These are phyloP conservation scores for Homalodisca vitripennis DNA, from an alignment of 1,140 invertebrate species.

Conservation along the genomic window DNA sequence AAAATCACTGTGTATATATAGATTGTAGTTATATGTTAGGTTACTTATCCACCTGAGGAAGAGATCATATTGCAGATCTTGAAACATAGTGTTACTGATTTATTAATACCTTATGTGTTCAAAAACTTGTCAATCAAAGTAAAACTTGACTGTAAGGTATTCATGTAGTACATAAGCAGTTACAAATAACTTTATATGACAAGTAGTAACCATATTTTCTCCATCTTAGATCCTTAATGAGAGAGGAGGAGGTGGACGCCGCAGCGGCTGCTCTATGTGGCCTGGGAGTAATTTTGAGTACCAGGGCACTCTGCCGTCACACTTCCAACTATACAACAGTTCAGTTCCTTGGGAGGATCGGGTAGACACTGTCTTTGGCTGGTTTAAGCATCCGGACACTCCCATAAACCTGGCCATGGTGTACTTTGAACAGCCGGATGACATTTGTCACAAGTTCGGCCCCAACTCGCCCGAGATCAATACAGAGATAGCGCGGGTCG, in stretches of 20 bases:
- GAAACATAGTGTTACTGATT: too few relatives aligned
- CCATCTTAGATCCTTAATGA: conserved; percentile 57
- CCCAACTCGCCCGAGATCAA: conserved; percentile 50
- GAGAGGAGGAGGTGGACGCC: conserved; percentile 47
- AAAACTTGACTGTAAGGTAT: too few relatives aligned
- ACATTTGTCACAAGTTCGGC: conserved; percentile 55
- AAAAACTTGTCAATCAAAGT: too few relatives aligned
- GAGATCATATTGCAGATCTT: too few relatives aligned
- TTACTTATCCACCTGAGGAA: too few relatives aligned
- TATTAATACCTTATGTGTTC: not conserved
- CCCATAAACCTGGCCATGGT: conserved; percentile 64
- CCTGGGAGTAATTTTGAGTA: conserved; percentile 55
- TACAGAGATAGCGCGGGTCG: conserved; percentile 54
- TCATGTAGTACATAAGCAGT: too few relatives aligned
- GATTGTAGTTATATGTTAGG: too few relatives aligned
- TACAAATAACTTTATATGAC: too few relatives aligned
- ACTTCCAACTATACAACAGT: conserved; percentile 52
- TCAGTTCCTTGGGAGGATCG: conserved; percentile 54
- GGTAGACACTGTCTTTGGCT: conserved; percentile 61
- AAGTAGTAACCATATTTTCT: conserved; percentile 33
- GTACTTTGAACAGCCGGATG: conserved; percentile 74
- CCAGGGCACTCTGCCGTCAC: conserved; percentile 49
- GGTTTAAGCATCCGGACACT: conserved; percentile 58
- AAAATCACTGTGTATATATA: too few relatives aligned
- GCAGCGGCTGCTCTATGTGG: conserved; percentile 63